Evolutionary conservation across 2,888 invertebrate genomes (phyloP).

Genomic region (Agonopterix heracliana): DNA sequence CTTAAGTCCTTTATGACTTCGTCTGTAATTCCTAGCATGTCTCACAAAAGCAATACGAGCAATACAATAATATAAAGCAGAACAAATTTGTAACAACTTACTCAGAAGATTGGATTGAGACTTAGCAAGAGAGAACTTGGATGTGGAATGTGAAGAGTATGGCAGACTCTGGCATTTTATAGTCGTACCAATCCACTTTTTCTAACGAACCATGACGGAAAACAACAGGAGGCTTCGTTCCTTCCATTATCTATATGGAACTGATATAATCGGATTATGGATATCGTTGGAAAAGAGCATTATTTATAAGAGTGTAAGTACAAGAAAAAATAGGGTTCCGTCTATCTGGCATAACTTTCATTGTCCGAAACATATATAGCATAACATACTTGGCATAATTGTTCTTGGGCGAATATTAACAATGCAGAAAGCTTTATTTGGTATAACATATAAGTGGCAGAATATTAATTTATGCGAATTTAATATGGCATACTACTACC

Average conservation of each 20-base stretch:
- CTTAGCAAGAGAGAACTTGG: background rate
- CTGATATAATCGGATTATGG: conserved; percentile 31
- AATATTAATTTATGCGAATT: no score
- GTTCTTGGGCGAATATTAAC: no score
- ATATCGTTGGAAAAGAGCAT: background rate
- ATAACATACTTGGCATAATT: no score
- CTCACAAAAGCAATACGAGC: no score
- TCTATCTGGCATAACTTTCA: no score
- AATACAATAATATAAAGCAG: background rate
- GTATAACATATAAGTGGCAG: no score
- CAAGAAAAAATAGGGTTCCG: no score
- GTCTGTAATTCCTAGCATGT: no score
- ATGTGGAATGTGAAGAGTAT: conserved; percentile 34
- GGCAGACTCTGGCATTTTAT: conserved; percentile 38
- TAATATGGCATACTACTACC: no score
- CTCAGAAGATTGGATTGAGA: background rate
- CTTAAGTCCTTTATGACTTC: no score
- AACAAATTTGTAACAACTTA: background rate
- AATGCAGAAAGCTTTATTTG: no score
- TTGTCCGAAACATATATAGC: no score
- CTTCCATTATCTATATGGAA: conserved; percentile 40
- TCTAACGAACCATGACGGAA: conserved; percentile 41
- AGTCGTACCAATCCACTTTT: conserved; percentile 28
- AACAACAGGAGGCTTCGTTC: conserved; percentile 30
- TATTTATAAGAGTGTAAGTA: background rate